These are phyloP conservation scores for Menura novaehollandiae DNA, from an alignment of 2,113 vertebrate species.

Conservation along the genomic window DNA sequence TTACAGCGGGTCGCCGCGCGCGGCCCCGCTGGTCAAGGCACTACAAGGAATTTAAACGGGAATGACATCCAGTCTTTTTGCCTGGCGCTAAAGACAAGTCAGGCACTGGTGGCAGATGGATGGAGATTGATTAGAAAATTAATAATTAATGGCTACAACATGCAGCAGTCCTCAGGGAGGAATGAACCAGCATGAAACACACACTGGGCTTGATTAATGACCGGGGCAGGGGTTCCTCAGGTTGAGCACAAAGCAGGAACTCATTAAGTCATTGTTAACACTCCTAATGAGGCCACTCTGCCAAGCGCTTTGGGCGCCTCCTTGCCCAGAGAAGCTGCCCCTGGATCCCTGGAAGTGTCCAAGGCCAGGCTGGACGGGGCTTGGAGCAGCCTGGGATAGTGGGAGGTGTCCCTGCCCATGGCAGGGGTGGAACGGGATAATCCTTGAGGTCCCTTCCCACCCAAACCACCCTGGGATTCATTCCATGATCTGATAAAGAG, in stretches of 20 bases:
- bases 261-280: background rate
- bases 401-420: background rate
- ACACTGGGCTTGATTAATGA: background rate
- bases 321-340: background rate
- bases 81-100: rapidly evolving
- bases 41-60: rapidly evolving
- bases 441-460: background rate
- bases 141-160: background rate
- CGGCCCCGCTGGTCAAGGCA: rapidly evolving
- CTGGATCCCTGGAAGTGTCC: background rate
- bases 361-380: background rate
- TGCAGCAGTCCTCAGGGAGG: rapidly evolving
- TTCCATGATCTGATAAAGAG: rapidly evolving
- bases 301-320: background rate
- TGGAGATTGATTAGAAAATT: background rate
- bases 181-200: background rate
- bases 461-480: background rate
- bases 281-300: background rate
- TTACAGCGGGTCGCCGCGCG: rapidly evolving
- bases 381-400: background rate
- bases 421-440: background rate
- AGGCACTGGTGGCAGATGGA: rapidly evolving
- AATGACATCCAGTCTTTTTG: background rate
- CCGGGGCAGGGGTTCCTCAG: background rate
- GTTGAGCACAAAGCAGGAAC: background rate